Evolutionary conservation across 2,113 vertebrate genomes (phyloP).

Genomic region (Chloropsis cyanopogon): DNA sequence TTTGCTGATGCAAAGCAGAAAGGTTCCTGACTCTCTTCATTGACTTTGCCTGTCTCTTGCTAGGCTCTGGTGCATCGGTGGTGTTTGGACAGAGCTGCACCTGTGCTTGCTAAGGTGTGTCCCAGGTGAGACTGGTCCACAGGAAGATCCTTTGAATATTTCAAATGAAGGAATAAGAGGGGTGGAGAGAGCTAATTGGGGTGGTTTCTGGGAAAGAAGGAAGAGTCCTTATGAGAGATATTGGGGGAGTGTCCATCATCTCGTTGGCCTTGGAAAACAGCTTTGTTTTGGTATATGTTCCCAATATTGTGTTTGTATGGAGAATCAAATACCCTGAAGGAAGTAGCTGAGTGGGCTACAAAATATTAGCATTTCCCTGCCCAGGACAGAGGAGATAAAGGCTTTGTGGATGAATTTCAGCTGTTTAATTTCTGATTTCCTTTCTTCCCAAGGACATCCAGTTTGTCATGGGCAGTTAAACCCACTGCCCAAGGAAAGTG

Average conservation of each 20-base stretch:
- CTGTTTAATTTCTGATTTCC: not conserved
- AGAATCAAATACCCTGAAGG: not conserved
- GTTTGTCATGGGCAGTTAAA: not conserved
- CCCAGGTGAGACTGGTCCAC: not conserved
- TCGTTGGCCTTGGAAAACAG: not conserved
- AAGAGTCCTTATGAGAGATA: fast-evolving
- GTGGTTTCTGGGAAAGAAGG: not conserved
- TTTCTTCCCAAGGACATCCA: not conserved
- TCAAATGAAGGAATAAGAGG: not conserved
- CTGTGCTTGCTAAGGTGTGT: not conserved
- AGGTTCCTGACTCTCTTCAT: not conserved
- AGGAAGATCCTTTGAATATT: not conserved
- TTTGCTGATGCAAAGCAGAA: not conserved
- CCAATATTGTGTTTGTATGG: not conserved
- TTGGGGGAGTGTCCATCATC: not conserved
- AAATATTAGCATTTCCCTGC: not conserved
- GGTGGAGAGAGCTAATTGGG: not conserved
- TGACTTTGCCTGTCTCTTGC: not conserved
- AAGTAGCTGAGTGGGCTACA: not conserved
- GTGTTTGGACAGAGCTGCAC: not conserved
- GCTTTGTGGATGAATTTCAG: not conserved
- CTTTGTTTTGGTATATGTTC: not conserved
- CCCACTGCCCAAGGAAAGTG: not conserved
- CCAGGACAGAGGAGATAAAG: not conserved
- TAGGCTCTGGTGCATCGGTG: not conserved